A percentile compares a stretch with the other conserved stretches of the same genome.
phyloP scores from a whole-genome alignment of 2,113 vertebrate genomes.

The Panurus biarmicus region DNA sequence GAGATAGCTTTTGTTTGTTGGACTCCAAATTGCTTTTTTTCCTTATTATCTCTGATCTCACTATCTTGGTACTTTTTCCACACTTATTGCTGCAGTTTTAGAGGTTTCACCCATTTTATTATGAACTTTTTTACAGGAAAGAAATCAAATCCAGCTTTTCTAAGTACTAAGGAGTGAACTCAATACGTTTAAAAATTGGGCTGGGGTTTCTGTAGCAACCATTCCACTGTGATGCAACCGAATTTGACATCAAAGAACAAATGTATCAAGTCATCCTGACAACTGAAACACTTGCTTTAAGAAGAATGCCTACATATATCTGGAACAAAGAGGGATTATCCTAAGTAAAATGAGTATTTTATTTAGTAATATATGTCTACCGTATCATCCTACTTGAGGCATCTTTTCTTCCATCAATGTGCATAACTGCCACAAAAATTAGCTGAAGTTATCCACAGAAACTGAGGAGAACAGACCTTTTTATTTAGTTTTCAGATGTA shows the following conservation, averaged over 20 bases:
- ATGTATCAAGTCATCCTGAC: slow-evolving; percentile 11
- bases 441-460: neutral
- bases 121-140: slow-evolving; percentile 10
- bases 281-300: slow-evolving; percentile 5
- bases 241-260: slow-evolving; percentile 50
- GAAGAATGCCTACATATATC: neutral
- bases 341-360: neutral
- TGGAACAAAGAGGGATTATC: slow-evolving; percentile 3
- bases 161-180: slow-evolving; percentile 19
- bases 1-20: slow-evolving; percentile 23
- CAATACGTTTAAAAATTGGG: neutral
- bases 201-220: slow-evolving; percentile 38
- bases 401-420: neutral
- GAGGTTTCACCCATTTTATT: slow-evolving; percentile 12
- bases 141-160: slow-evolving; percentile 16
- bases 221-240: slow-evolving; percentile 30
- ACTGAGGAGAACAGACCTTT: slow-evolving; percentile 20
- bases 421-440: slow-evolving; percentile 41
- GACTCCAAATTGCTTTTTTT: slow-evolving; percentile 27
- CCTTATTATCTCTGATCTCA: slow-evolving; percentile 4
- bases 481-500: slow-evolving; percentile 46
- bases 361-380: slow-evolving; percentile 9
- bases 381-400: slow-evolving; percentile 32
- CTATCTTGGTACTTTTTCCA: neutral
- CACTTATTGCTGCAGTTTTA: neutral